phyloP scores from a whole-genome alignment of 2,888 invertebrate species.

The Xylota segnis region DNA sequence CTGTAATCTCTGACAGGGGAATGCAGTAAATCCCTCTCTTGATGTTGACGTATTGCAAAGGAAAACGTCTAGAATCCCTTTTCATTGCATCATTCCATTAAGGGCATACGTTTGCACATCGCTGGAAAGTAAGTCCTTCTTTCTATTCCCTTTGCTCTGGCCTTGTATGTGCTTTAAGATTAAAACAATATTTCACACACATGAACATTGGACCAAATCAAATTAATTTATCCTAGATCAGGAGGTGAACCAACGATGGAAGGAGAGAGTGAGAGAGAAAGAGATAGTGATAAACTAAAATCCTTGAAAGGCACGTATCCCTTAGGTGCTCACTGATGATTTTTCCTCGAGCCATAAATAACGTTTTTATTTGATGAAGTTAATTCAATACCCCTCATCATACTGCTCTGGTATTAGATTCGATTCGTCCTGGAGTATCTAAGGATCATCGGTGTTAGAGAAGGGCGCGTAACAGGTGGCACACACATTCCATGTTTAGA shows the following conservation, averaged over 20 bases:
- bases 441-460: neutral
- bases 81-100: conserved; percentile 22
- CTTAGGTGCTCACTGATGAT: conserved; percentile 5
- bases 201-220: conserved; percentile 37
- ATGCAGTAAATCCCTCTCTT: conserved; percentile 12
- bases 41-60: neutral
- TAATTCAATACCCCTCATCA: conserved; percentile 30
- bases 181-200: neutral
- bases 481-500: neutral
- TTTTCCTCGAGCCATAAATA: conserved; percentile 25
- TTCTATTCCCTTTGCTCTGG: neutral
- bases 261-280: neutral
- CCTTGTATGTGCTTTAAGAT: neutral
- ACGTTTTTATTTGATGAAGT: conserved; percentile 54
- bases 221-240: conserved; percentile 29
- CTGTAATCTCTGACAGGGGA: conserved; percentile 42
- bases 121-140: neutral
- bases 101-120: neutral
- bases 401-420: neutral
- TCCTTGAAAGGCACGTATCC: conserved; percentile 6
- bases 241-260: neutral
- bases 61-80: conserved; percentile 2
- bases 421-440: neutral
- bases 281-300: neutral
- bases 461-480: conserved; percentile 68